Conservation (phyloP, 2,888 invertebrate genomes). For the Orchesella flavescens region DNA sequence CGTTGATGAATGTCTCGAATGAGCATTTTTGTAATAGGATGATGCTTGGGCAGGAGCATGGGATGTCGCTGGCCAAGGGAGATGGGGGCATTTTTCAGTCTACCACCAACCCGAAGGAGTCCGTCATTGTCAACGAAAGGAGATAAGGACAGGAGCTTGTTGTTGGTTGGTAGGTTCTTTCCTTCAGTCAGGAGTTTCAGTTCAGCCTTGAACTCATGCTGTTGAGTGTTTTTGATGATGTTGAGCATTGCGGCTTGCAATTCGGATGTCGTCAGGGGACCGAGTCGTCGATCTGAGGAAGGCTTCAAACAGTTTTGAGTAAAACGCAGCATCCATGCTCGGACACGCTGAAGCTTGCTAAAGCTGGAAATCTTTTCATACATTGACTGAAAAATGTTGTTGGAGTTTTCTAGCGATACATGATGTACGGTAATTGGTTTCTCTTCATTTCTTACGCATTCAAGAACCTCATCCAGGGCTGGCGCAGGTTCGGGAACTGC, state of each 20-base stretch:
- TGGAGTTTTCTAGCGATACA: no score
- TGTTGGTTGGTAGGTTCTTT: constrained; percentile 37
- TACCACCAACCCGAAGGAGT: constrained; percentile 68
- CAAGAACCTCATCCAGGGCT: no score
- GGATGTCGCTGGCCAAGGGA: constrained; percentile 58
- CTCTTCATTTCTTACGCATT: no score
- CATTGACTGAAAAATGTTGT: no score
- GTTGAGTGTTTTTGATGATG: not conserved
- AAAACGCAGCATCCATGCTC: no score
- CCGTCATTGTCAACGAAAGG: constrained; percentile 64
- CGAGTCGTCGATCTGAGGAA: not conserved
- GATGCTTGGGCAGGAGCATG: constrained; percentile 60
- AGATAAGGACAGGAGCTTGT: constrained; percentile 35
- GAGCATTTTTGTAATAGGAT: constrained; percentile 50
- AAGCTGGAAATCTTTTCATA: no score
- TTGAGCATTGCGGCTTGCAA: not conserved
- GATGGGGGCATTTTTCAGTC: constrained; percentile 50
- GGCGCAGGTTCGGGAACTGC: no score
- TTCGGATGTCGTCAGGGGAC: not conserved
- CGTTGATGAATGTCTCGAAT: constrained; percentile 54
- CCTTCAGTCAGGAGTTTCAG: not conserved
- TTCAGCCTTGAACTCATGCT: not conserved
- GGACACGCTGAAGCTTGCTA: no score
- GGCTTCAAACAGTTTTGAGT: no score
- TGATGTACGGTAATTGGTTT: no score